Conservation (phyloP, 2,797 vertebrate species). For the Cyprinella venusta region DNA sequence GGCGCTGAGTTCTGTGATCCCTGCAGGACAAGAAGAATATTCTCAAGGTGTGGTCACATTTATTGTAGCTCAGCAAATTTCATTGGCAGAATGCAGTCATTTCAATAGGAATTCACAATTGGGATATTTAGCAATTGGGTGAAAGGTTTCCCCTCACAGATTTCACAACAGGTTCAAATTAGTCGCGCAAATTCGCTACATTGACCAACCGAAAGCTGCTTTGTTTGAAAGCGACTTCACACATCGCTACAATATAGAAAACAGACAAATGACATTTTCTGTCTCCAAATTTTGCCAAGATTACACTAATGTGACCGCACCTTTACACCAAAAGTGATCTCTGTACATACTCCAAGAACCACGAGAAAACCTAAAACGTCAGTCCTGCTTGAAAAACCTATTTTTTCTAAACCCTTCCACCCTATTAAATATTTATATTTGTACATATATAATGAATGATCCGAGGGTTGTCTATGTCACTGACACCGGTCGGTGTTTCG, state of each 20-base stretch:
- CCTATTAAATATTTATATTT: conserved; percentile 66
- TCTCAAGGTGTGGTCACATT: conserved; percentile 18
- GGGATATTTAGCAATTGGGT: neutral
- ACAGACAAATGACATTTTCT: neutral
- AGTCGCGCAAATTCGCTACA: neutral
- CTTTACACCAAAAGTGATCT: conserved; percentile 8
- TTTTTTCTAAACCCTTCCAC: conserved; percentile 61
- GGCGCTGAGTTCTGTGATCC: conserved; percentile 16
- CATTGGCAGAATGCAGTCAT: too few relatives aligned
- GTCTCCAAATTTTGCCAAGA: neutral
- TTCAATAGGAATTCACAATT: neutral
- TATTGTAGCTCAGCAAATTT: neutral
- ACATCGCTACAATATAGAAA: neutral
- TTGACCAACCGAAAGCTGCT: neutral
- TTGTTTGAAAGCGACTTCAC: neutral
- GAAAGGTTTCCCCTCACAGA: neutral
- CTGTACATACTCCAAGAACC: conserved; percentile 33
- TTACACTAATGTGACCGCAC: neutral
- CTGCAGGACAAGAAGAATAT: conserved; percentile 23
- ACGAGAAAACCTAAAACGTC: conserved; percentile 31
- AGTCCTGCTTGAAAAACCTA: conserved; percentile 48
- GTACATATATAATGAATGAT: conserved; percentile 61
- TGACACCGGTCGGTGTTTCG: conserved; percentile 50
- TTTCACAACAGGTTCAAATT: neutral
- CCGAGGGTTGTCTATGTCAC: conserved; percentile 56